Conservation (phyloP, 30 jellyfish, hydroid and myxozoan species). For the Turritopsis rubra region DNA sequence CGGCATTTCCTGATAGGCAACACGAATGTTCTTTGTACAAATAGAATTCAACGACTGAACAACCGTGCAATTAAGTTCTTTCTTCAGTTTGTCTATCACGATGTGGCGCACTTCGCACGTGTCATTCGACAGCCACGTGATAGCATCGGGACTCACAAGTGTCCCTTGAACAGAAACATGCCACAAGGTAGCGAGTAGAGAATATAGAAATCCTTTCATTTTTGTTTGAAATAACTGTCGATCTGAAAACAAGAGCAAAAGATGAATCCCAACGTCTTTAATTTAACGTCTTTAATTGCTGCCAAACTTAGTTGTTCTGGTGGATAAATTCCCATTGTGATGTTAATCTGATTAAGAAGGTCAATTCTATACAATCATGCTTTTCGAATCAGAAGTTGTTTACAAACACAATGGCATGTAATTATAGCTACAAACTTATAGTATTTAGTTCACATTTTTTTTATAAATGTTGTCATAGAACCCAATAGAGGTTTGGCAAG, state of each 20-base stretch:
- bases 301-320: too few relatives aligned
- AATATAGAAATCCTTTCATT: background rate
- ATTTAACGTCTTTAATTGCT: too few relatives aligned
- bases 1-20: background rate
- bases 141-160: background rate
- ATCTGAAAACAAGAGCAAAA: background rate
- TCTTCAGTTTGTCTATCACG: background rate
- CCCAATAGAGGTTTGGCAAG: too few relatives aligned
- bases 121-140: constrained; percentile 4
- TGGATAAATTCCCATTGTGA: too few relatives aligned
- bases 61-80: background rate
- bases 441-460: too few relatives aligned
- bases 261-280: too few relatives aligned
- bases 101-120: background rate
- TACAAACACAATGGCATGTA: too few relatives aligned
- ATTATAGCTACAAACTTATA: too few relatives aligned
- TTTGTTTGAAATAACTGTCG: background rate
- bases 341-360: too few relatives aligned
- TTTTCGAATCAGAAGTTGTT: too few relatives aligned
- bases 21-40: background rate
- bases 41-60: background rate
- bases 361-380: too few relatives aligned
- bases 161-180: background rate
- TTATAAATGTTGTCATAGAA: too few relatives aligned
- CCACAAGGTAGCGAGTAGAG: background rate